phyloP scores from a whole-genome alignment of 2,797 vertebrate genomes.

The Anabacerthia variegaticeps region DNA sequence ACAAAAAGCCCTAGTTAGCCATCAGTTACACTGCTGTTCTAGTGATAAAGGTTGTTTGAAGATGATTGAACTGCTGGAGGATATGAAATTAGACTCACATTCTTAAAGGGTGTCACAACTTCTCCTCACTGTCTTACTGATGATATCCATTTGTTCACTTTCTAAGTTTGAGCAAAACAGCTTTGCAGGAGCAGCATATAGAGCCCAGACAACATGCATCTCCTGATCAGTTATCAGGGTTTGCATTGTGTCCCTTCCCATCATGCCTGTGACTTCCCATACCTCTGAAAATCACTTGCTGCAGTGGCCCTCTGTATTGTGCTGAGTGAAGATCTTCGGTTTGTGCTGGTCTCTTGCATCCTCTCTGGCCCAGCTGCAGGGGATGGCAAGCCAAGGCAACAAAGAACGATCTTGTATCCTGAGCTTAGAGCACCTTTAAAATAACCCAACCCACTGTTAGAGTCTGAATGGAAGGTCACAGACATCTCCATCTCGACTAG shows the following conservation, averaged over 20 bases:
- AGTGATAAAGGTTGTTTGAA: background rate
- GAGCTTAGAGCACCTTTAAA: background rate
- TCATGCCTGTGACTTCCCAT: background rate
- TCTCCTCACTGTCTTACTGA: background rate
- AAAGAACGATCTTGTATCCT: background rate
- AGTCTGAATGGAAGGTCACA: background rate
- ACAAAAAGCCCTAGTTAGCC: background rate
- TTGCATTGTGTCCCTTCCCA: background rate
- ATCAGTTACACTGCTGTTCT: background rate
- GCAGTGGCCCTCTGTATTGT: background rate
- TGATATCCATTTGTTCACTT: background rate
- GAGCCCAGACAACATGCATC: background rate
- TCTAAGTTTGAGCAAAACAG: background rate
- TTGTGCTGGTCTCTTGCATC: background rate
- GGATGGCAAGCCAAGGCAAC: background rate
- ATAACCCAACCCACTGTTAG: background rate
- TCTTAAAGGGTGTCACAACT: background rate
- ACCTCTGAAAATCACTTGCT: background rate
- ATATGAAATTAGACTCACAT: background rate
- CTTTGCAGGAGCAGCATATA: background rate
- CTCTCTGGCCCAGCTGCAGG: background rate
- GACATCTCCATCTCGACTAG: background rate
- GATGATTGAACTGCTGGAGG: background rate
- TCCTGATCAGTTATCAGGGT: background rate
- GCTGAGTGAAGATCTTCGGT: background rate